Conservation (phyloP, 2,888 invertebrate species). For the Cephus runcator region DNA sequence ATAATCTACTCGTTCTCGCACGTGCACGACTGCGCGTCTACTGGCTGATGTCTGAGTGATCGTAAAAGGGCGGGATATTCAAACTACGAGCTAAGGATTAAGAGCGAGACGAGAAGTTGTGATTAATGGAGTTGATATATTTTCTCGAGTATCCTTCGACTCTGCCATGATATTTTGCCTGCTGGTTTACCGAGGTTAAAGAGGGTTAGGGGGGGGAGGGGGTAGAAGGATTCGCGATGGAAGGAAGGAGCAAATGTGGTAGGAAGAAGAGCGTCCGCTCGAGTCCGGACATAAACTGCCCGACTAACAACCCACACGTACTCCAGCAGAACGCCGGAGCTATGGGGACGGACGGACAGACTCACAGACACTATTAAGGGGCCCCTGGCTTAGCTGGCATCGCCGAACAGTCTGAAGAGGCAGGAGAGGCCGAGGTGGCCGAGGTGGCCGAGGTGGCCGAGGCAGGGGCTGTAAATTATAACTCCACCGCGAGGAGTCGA, state of each 20-base stretch:
- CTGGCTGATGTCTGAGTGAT: too few species aligned
- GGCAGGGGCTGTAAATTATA: constrained; percentile 59
- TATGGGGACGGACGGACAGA: constrained; percentile 27
- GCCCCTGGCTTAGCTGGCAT: constrained; percentile 33
- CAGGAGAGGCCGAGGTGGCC: neutral
- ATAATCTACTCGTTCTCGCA: too few species aligned
- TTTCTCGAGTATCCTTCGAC: neutral
- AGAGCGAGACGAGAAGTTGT: neutral
- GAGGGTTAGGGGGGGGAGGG: neutral
- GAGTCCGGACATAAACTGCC: constrained; percentile 51
- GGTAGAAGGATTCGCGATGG: neutral
- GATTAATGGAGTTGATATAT: neutral
- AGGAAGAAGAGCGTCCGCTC: constrained; percentile 10
- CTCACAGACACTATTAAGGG: constrained; percentile 43
- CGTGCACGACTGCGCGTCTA: too few species aligned
- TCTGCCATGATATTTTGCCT: neutral
- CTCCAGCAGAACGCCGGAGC: constrained; percentile 28
- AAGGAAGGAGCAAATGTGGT: constrained; percentile 9
- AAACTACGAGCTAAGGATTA: too few species aligned
- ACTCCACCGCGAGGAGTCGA: constrained; percentile 62
- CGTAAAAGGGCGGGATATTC: too few species aligned
- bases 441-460: constrained; percentile 1
- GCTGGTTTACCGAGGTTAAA: neutral
- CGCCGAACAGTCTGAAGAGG: constrained; percentile 21
- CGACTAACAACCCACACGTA: constrained; percentile 63